Conservation (phyloP, 30 jellyfish, hydroid and myxozoan species). For the Pelagia noctiluca region DNA sequence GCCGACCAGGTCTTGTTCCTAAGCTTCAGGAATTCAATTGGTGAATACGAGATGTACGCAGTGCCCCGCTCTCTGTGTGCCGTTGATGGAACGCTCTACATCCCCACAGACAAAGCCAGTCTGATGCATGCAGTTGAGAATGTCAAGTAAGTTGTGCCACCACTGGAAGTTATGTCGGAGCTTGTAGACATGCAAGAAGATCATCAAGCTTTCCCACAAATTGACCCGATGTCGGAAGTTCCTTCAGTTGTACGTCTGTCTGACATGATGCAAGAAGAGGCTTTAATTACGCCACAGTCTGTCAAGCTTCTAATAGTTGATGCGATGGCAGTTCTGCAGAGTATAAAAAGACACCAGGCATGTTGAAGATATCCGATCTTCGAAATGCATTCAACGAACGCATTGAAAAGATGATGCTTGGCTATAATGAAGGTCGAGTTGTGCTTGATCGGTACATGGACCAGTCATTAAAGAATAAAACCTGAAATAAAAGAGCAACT, state of each 20-base stretch:
- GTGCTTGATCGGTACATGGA: conserved; percentile 17
- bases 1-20: conserved; percentile 7
- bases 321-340: conserved; percentile 16
- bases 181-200: conserved; percentile 18
- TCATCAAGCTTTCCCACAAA: conserved; percentile 14
- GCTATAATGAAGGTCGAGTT: conserved; percentile 14
- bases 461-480: conserved; percentile 2
- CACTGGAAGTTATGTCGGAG: not conserved
- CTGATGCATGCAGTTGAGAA: conserved; percentile 27
- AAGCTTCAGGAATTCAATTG: not conserved
- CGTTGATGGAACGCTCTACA: conserved; percentile 15
- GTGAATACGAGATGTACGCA: not conserved
- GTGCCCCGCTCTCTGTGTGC: conserved; percentile 14
- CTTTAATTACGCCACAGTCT: conserved; percentile 17
- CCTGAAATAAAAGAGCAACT: conserved; percentile 1
- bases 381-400: conserved; percentile 13
- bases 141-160: conserved; percentile 5
- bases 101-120: conserved; percentile 21
- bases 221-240: conserved; percentile 16
- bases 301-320: no score
- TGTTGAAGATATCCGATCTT: conserved; percentile 9
- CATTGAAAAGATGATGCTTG: conserved; percentile 24
- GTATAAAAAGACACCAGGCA: conserved; percentile 6
- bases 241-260: conserved; percentile 10
- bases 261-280: conserved; percentile 18